Base-by-base conservation (phyloP, 2,888 invertebrate species). In the Brassicogethes aeneus region DNA sequence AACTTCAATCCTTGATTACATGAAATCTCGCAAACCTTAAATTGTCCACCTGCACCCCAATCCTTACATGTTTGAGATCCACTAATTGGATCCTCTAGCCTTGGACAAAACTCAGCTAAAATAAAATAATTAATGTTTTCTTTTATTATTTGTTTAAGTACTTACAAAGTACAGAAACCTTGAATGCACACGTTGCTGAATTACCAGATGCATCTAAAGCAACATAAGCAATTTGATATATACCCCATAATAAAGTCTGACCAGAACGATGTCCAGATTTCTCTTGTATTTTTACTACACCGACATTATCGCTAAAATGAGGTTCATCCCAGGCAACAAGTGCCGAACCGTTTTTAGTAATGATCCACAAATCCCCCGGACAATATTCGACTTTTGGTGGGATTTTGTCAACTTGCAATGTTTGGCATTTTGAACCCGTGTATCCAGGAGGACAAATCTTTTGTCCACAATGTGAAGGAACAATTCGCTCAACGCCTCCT, bases 1-100 rank as follows among this genome's bases (percentile, higher is more conserved):
- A 97, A 97, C 51, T 86, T 75, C 3, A 91, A 71, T n/a, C 90
- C 89, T 42, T 79, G 69, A 52, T 89, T 86, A 58, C 93, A 93
- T 36, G 80, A 76, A 44, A 93, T 92, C 68, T 92, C 91, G 65
- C 95, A 96, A 1, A 94, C 88, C 70, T 93, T 93, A 69, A 93
- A 94, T 61, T 92, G 90, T 32, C 94, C 91, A 39, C 92, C 92
- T 2, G 94, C 92, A 35, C 95, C 95, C 94, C 94, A 95, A 59
- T 90, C 89, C 55, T 92, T 90, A 65, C 95, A 95, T 3, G 82
- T 82, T 69, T 94, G 93, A 17, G 79, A 77, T 34, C 96, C 96
- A 39, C 94, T 92, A 15, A 92, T 77, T 1, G 96, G 96, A 68
- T 94, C 92, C 15, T 82, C 73, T 50, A 93, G 68, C 46, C 84